These are phyloP conservation scores for Poeciliopsis turneri DNA, from an alignment of 2,797 vertebrate genomes.

Conservation along the genomic window DNA sequence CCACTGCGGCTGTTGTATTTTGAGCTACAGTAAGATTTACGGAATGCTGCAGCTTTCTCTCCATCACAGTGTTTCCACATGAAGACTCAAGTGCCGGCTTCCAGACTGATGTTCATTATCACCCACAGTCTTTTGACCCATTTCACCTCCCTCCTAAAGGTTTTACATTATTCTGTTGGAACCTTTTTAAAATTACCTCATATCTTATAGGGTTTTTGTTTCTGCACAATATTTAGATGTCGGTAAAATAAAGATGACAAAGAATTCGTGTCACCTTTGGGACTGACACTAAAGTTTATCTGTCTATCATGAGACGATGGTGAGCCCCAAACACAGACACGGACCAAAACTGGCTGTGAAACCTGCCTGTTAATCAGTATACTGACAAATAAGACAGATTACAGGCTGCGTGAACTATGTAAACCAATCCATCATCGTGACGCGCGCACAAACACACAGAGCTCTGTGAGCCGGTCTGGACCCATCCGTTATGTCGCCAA, in stretches of 20 bases:
- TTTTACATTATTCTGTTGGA: no score
- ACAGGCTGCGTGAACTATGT: slow-evolving; percentile 37
- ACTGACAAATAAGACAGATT: slow-evolving; percentile 68
- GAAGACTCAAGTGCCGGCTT: no score
- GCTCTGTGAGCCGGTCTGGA: background rate
- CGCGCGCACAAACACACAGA: slow-evolving; percentile 14
- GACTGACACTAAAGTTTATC: no score
- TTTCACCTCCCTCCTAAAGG: no score
- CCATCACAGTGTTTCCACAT: background rate
- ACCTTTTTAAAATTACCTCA: no score
- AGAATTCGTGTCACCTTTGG: no score
- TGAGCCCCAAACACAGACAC: background rate
- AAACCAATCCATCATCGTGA: slow-evolving; percentile 55
- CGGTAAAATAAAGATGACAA: no score
- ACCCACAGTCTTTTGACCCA: no score
- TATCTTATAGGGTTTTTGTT: no score
- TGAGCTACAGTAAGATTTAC: background rate
- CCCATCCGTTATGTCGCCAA: slow-evolving; percentile 14
- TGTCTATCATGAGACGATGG: background rate
- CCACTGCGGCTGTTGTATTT: background rate
- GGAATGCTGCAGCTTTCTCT: background rate
- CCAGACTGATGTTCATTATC: no score
- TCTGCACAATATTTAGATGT: no score
- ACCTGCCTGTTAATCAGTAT: slow-evolving; percentile 50
- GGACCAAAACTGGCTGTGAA: slow-evolving; percentile 12